phyloP scores from a whole-genome alignment of 2,797 vertebrate genomes.

The Parauchenoglanis punctatus region DNA sequence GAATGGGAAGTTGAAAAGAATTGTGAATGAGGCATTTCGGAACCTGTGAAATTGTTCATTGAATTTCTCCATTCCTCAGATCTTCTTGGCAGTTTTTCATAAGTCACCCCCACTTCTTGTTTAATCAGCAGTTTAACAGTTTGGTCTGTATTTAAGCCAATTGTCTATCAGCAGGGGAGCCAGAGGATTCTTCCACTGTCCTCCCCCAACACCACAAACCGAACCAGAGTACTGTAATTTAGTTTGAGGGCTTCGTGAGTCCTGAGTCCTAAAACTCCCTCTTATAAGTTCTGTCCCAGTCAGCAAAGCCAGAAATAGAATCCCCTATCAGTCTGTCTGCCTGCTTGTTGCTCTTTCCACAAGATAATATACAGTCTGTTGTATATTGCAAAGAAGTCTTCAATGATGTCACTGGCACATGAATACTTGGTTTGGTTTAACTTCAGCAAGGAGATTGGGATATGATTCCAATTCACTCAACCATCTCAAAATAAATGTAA shows the following conservation, averaged over 20 bases:
- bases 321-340: slow-evolving; percentile 47
- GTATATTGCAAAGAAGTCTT: background rate
- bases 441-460: background rate
- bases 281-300: slow-evolving; percentile 44
- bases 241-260: slow-evolving; percentile 57
- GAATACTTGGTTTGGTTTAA: background rate
- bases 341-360: slow-evolving; percentile 58
- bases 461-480: background rate
- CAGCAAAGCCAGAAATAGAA: slow-evolving; percentile 62
- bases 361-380: background rate
- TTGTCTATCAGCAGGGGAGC: slow-evolving; percentile 19
- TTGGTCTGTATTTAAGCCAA: slow-evolving; percentile 21
- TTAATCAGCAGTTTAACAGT: slow-evolving; percentile 14
- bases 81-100: background rate
- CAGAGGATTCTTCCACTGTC: background rate
- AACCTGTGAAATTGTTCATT: slow-evolving; percentile 21
- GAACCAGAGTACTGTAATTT: slow-evolving; percentile 37
- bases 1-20: slow-evolving; percentile 49
- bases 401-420: background rate
- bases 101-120: background rate
- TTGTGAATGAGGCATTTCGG: slow-evolving; percentile 52
- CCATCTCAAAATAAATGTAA: background rate
- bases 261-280: slow-evolving; percentile 34
- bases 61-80: background rate
- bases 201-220: background rate